Evolutionary conservation across 2,113 vertebrate genomes (phyloP).

Genomic region (Alectura lathami): DNA sequence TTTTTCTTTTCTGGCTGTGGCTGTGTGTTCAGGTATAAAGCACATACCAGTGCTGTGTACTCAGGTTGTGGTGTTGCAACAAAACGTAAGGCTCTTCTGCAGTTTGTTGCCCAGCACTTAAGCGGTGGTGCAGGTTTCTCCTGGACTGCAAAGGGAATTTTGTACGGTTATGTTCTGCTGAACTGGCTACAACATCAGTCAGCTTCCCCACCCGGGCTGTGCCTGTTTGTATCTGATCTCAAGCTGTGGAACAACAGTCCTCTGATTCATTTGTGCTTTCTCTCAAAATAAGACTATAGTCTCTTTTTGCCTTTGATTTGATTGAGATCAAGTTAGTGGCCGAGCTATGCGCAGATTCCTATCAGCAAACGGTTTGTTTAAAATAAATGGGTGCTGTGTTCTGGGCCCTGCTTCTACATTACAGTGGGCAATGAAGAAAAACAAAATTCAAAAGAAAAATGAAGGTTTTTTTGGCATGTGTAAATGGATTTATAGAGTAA

Average conservation of each 20-base stretch:
- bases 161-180: background rate
- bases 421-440: constrained; percentile 1
- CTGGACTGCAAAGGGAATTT: background rate
- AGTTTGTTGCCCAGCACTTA: background rate
- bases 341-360: background rate
- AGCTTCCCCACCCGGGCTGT: background rate
- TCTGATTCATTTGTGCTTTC: constrained; percentile 31
- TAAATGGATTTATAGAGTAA: background rate
- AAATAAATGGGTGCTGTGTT: constrained; percentile 1
- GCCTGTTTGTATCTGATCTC: constrained; percentile 17
- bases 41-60: background rate
- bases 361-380: constrained; percentile 29
- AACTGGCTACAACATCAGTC: background rate
- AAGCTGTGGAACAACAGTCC: background rate
- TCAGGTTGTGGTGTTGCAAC: background rate
- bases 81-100: background rate
- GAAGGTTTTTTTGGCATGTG: background rate
- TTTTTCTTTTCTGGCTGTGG: background rate
- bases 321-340: constrained; percentile 8
- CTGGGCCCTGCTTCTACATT: background rate
- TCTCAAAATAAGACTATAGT: constrained; percentile 32
- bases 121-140: background rate
- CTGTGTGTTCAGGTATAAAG: background rate
- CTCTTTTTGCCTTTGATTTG: constrained; percentile 22
- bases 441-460: constrained; percentile 17